Evolutionary conservation across 2,888 invertebrate species (phyloP).

Genomic region (Polylopha cassiicola): DNA sequence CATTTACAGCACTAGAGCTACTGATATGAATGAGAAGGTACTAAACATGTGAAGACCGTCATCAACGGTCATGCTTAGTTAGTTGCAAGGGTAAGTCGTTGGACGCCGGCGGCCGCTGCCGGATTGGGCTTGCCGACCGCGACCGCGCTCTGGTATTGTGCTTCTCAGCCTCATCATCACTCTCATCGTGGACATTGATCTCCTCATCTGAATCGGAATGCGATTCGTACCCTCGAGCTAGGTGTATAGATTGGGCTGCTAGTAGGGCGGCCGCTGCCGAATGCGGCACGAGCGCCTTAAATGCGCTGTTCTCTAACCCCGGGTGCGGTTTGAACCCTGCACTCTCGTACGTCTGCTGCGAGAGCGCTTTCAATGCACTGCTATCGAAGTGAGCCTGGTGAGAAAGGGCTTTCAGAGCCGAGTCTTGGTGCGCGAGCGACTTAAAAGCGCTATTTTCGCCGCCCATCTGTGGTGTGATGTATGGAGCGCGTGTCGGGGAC

Average conservation of each 20-base stretch:
- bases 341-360: conserved; percentile 57
- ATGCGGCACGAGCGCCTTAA: conserved; percentile 85
- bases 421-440: conserved; percentile 81
- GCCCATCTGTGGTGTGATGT: conserved; percentile 84
- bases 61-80: conserved; percentile 83
- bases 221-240: conserved; percentile 69
- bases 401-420: conserved; percentile 78
- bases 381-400: conserved; percentile 76
- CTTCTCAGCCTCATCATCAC: conserved; percentile 78
- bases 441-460: conserved; percentile 94
- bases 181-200: conserved; percentile 90
- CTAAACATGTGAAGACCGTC: conserved; percentile 24
- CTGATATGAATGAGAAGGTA: neutral
- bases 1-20: no score
- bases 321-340: conserved; percentile 65
- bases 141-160: conserved; percentile 64
- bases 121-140: conserved; percentile 68
- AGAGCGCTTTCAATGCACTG: conserved; percentile 72
- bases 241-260: conserved; percentile 68
- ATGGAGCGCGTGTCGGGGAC: conserved; percentile 80
- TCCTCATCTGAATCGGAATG: conserved; percentile 84
- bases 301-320: conserved; percentile 89
- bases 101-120: conserved; percentile 39
- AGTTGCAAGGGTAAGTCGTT: conserved; percentile 81
- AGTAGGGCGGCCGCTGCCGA: conserved; percentile 79